Evolutionary conservation across 2,888 invertebrate species (phyloP), one percentile per base, ranked within the genome.

Genomic region (Acanthoscelides obtectus): DNA sequence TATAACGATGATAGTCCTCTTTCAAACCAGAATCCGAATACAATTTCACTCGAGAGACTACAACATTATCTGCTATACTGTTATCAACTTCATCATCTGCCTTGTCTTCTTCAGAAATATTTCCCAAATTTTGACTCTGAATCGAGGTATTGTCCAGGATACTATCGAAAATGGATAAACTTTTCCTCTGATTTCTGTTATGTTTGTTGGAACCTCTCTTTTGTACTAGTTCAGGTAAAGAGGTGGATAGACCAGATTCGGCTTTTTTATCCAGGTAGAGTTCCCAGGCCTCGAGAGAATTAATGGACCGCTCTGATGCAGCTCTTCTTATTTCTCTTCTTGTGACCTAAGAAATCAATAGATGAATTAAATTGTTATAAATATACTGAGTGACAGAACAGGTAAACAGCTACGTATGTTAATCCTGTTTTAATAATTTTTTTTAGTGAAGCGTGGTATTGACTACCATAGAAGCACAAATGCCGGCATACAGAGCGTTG

Each of bases 241-340:
- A 69, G 0, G 64, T 64, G 1, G 64, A 22, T 6, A 22, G 22
- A 19, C 20, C 12, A 12, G 63, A 21, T 8, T 69, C 25, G 8
- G 20, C 20, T 65, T 73, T 77, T 70, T 73, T 75, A 0, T 76
- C 75, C 67, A 80, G 21, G 20, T 78, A 76, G 20, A 75, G 72
- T 67, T 80, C 80, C 81, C 81, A 81, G 19, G 76, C 74, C n/a
- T 80, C 78, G 22, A 81, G 68, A 66, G 73, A 77, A 20, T 77
- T 74, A 12, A 77, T 64, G 0, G 80, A 80, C 19, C 74, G 67
- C 20, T 78, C 76, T 3, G 76, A 77, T n/a, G 71, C 74, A 22
- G 73, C 75, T 69, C 77, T 72, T 1, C 78, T 69, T 27, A 68
- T 74, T 69, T 76, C 74, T 70, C 73, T 71, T 70, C 73, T 77